Evolutionary conservation across 2,797 vertebrate genomes (phyloP), one percentile per base, ranked within the genome.

Genomic region (Lepus townsendii): DNA sequence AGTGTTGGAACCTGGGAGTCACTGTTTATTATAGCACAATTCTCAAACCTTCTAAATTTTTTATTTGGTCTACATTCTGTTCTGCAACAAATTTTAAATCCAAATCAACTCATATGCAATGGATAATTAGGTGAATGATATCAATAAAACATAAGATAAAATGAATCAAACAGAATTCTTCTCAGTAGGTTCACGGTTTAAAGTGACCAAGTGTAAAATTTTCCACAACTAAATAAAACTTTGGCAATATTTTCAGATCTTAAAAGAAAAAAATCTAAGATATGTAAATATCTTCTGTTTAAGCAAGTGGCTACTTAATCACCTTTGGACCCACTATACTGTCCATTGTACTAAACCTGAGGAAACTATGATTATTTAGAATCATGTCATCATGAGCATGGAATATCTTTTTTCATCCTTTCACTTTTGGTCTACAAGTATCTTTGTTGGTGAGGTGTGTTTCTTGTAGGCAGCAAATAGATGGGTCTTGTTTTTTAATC

Each of bases 41-140:
- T 83, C n/a, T 94, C 52, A 24, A 78, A 32, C 83, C 24, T 47
- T 84, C 22, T 93, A 20, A 2, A 30, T 24, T 78, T 68, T 50
- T 27, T 20, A 68, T 92, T 57, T 27, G 3, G 24, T 60, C 69
- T 75, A 17, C 12, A 50, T 13, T 52, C 66, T 91, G 16, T 42
- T 83, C 42, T 32, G 30, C 62, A 83, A 35, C 32, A 66, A 73
- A 69, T 93, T 87, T 83, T 52, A 68, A 91, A 76, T 86, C 24
- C 32, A 80, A 84, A 92, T 47, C 32, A 54, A 20, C 50, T 84
- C 17, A 60, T 17, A 77, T 26, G 17, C 77, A 84, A 17, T 32
- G 80, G 57, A 22, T 72, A 92, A 77, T 57, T 83, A 88, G 35
- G 17, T 4, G 13, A 68, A 71, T 57, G 62, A 24, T 69, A 16